Conservation (phyloP, 2,113 vertebrate species). For the Apeltes quadracus region DNA sequence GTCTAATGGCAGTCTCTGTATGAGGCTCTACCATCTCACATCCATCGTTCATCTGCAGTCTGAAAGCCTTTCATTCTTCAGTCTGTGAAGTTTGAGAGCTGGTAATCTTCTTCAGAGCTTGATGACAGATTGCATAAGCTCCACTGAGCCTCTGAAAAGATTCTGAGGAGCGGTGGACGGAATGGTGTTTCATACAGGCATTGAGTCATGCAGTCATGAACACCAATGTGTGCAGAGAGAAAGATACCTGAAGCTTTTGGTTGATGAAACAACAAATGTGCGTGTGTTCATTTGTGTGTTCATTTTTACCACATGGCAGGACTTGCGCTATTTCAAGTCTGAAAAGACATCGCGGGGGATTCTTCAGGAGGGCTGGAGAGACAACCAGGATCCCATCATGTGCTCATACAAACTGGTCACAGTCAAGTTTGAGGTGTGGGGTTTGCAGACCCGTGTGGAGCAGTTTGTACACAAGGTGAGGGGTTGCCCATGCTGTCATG, state of each 20-base stretch:
- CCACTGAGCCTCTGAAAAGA: slow-evolving; percentile 23
- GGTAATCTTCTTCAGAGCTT: slow-evolving; percentile 24
- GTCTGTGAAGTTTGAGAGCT: slow-evolving; percentile 21
- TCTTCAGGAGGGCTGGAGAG: slow-evolving; percentile 95
- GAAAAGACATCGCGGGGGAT: slow-evolving; percentile 93
- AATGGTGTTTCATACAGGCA: slow-evolving; percentile 34
- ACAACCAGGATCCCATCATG: slow-evolving; percentile 94
- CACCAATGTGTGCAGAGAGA: slow-evolving; percentile 11
- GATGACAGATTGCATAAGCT: slow-evolving; percentile 23
- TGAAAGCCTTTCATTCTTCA: slow-evolving; percentile 7
- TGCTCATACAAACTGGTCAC: slow-evolving; percentile 99
- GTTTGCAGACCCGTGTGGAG: slow-evolving; percentile 97
- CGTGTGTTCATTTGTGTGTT: too few relatives aligned
- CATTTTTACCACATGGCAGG: slow-evolving; percentile 74
- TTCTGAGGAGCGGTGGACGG: slow-evolving; percentile 20
- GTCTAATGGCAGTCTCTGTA: slow-evolving; percentile 11
- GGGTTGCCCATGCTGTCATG: not conserved
- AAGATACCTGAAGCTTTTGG: slow-evolving; percentile 8
- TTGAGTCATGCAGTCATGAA: slow-evolving; percentile 26
- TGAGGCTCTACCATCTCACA: slow-evolving; percentile 8
- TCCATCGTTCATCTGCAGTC: slow-evolving; percentile 14
- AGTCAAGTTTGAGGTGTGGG: slow-evolving; percentile 99
- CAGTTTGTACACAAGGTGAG: slow-evolving; percentile 98
- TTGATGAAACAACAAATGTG: slow-evolving; percentile 7
- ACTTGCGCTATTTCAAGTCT: slow-evolving; percentile 93